These are phyloP conservation scores for Gerris lacustris DNA, from an alignment of 2,888 invertebrate species.

Conservation along the genomic window DNA sequence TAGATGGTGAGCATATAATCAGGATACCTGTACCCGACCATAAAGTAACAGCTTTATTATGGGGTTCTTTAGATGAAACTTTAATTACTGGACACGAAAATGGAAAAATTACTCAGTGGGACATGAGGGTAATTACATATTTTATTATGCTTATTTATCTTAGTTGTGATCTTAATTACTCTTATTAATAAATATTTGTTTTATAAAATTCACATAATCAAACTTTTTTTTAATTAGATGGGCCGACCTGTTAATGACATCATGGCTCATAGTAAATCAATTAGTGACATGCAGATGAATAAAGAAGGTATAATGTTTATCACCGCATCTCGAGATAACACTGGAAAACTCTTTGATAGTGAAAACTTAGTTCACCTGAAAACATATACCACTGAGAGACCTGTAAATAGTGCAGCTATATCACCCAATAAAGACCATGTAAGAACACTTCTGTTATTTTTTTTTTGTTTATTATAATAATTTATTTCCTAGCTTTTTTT, in stretches of 20 bases:
- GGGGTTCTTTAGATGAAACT: slow-evolving; percentile 87
- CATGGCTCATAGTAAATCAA: slow-evolving; percentile 70
- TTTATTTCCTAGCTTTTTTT: no score
- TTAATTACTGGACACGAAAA: slow-evolving; percentile 89
- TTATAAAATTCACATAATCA: background rate
- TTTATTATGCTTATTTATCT: slow-evolving; percentile 15
- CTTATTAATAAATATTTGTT: background rate
- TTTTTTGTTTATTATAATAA: background rate
- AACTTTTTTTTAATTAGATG: background rate
- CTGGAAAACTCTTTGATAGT: slow-evolving; percentile 88
- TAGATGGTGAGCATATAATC: slow-evolving; percentile 48
- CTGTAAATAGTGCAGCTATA: slow-evolving; percentile 94
- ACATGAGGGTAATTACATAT: slow-evolving; percentile 53
- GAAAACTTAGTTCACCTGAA: slow-evolving; percentile 76
- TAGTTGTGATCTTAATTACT: background rate
- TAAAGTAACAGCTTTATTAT: slow-evolving; percentile 83
- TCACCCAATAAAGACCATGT: slow-evolving; percentile 92
- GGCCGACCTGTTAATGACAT: slow-evolving; percentile 53
- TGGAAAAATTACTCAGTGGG: slow-evolving; percentile 87
- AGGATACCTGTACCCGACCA: slow-evolving; percentile 66
- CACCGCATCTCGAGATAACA: slow-evolving; percentile 91
- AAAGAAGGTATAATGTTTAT: slow-evolving; percentile 91
- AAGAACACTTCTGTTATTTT: slow-evolving; percentile 31
- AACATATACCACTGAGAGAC: slow-evolving; percentile 93
- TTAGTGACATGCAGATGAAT: slow-evolving; percentile 93